phyloP scores from a whole-genome alignment of 2,113 vertebrate species.

The Peromyscus californicus region DNA sequence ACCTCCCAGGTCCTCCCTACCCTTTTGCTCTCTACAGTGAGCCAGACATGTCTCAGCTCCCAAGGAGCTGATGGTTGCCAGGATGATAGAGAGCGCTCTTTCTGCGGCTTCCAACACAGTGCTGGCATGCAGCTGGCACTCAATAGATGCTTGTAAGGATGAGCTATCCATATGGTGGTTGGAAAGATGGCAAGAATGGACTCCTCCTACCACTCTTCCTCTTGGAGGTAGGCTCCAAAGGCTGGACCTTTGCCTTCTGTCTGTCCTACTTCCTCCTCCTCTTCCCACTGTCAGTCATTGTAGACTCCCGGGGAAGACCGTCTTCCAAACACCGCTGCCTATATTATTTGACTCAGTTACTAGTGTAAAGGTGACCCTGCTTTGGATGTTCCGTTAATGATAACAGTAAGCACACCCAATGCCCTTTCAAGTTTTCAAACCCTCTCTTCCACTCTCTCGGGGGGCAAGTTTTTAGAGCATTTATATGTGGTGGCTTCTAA shows the following conservation, averaged over 20 bases:
- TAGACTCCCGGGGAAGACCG: background rate
- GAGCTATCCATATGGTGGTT: background rate
- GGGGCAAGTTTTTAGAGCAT: background rate
- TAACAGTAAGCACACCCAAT: background rate
- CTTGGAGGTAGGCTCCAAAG: background rate
- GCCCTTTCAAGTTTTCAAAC: background rate
- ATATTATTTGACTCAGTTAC: background rate
- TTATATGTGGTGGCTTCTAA: constrained; percentile 2
- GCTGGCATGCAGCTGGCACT: background rate
- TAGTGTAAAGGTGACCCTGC: background rate
- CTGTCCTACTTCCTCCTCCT: background rate
- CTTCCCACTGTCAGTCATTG: background rate
- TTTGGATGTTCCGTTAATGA: background rate
- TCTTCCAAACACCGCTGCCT: background rate
- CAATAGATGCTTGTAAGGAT: background rate
- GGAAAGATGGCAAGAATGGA: background rate
- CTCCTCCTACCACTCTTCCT: background rate
- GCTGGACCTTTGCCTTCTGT: background rate
- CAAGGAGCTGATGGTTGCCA: background rate
- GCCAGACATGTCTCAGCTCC: background rate
- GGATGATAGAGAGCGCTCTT: background rate
- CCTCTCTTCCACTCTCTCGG: background rate
- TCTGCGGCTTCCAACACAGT: background rate
- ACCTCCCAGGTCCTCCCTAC: background rate
- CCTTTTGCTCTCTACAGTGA: background rate